Evolutionary conservation across 1,140 invertebrate species (phyloP).

Genomic region (Psix sp.): DNA sequence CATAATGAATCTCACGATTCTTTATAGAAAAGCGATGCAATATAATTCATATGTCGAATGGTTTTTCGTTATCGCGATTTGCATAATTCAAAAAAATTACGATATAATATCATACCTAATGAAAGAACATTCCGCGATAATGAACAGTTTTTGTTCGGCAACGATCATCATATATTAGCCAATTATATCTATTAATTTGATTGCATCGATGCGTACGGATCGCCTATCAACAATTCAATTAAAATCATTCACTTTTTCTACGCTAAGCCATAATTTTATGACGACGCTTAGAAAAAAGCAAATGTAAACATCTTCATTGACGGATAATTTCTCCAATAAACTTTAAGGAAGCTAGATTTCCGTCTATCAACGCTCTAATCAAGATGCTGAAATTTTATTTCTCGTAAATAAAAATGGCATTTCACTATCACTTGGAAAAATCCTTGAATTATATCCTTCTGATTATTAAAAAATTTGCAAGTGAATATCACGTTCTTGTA

Average conservation of each 20-base stretch:
- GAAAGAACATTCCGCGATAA: conserved; percentile 13
- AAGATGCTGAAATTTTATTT: too few relatives aligned
- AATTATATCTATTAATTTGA: conserved; percentile 31
- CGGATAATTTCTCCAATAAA: conserved; percentile 3
- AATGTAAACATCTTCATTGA: conserved; percentile 17
- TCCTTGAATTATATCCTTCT: not conserved
- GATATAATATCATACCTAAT: not conserved
- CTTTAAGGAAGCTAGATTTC: not conserved
- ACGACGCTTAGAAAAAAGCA: not conserved
- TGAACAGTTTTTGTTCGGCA: conserved; percentile 1
- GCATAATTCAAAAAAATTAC: conserved; percentile 22
- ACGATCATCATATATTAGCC: conserved; percentile 13
- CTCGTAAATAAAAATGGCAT: not conserved
- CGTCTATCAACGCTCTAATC: too few relatives aligned
- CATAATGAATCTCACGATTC: conserved; percentile 7
- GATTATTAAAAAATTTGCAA: not conserved
- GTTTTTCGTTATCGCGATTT: conserved; percentile 18
- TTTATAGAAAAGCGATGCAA: not conserved
- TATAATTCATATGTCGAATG: conserved; percentile 2
- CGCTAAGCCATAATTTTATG: conserved; percentile 11
- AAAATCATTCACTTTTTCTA: conserved; percentile 6
- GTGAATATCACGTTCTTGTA: not conserved
- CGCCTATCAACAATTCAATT: conserved; percentile 18
- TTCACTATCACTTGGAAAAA: not conserved
- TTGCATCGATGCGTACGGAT: too few relatives aligned